A percentile compares a stretch with the other conserved stretches of the same genome.
phyloP scores from a whole-genome alignment of 2,113 vertebrate species.

The Arvicanthis niloticus region DNA sequence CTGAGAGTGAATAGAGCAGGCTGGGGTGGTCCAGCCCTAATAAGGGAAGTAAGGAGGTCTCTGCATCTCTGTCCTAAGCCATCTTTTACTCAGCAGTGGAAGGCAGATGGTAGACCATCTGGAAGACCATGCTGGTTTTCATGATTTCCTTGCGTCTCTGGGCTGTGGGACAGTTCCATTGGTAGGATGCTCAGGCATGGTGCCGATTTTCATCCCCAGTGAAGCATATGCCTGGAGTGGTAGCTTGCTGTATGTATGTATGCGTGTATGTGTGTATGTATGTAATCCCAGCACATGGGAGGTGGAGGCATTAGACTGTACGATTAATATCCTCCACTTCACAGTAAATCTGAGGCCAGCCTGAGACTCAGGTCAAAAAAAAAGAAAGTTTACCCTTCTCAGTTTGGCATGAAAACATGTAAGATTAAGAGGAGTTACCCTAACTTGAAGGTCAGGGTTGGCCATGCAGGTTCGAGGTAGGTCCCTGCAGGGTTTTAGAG shows the following conservation, averaged over 20 bases:
- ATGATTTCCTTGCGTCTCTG: not conserved
- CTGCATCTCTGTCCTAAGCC: not conserved
- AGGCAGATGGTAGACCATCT: not conserved
- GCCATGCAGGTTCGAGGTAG: accelerated
- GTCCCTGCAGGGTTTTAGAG: not conserved
- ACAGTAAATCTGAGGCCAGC: not conserved
- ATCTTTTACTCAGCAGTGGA: not conserved
- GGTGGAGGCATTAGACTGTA: not conserved
- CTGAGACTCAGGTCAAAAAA: not conserved
- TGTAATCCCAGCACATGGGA: not conserved
- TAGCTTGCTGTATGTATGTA: not conserved
- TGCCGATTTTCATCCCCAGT: not conserved
- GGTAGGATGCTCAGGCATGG: not conserved
- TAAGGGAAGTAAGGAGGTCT: not conserved
- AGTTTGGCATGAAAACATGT: not conserved
- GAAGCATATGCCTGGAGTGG: not conserved
- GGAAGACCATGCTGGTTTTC: not conserved
- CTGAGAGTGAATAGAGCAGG: not conserved
- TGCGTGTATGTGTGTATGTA: too few species aligned
- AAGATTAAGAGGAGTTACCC: too few species aligned
- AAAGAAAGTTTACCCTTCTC: not conserved
- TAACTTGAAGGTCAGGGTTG: not conserved
- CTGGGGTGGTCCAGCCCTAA: not conserved
- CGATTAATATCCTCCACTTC: not conserved
- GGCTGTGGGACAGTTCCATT: not conserved